A percentile compares a stretch with the other conserved stretches of the same genome.
phyloP scores from a whole-genome alignment of 2,888 invertebrate genomes.

The Strigamia transsilvanica region DNA sequence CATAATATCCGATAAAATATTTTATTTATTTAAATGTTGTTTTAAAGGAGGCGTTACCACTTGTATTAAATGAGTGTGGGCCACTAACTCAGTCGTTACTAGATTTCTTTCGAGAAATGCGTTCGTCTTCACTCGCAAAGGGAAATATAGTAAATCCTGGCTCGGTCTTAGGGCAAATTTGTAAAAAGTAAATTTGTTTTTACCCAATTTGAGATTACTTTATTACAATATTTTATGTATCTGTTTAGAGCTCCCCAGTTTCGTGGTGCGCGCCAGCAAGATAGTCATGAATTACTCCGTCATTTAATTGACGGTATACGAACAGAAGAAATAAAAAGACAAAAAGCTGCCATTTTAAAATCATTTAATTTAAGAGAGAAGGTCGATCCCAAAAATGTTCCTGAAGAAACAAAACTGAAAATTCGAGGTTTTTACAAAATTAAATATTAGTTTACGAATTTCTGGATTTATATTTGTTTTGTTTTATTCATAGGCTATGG shows the following conservation, averaged over 20 bases:
- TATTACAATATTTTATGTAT: neutral
- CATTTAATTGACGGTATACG: constrained; percentile 89
- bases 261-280: constrained; percentile 94
- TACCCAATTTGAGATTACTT: neutral
- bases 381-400: constrained; percentile 78
- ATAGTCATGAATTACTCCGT: constrained; percentile 92
- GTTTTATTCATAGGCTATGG: constrained; percentile 62
- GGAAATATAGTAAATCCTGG: constrained; percentile 63
- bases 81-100: constrained; percentile 63
- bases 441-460: neutral
- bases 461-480: neutral
- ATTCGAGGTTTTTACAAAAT: constrained; percentile 70
- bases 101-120: constrained; percentile 65
- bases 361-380: constrained; percentile 77
- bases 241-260: constrained; percentile 75
- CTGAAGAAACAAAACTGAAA: constrained; percentile 77
- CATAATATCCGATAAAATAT: neutral
- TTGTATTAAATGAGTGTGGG: constrained; percentile 63
- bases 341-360: constrained; percentile 81
- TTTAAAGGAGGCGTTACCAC: constrained; percentile 62
- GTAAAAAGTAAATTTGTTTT: constrained; percentile 62
- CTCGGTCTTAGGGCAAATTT: constrained; percentile 64
- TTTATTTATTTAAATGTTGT: constrained; percentile 12
- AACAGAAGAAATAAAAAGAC: constrained; percentile 74
- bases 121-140: constrained; percentile 58